These are phyloP conservation scores for Apodemia hepburni DNA, from an alignment of 2,888 invertebrate species.

Conservation along the genomic window DNA sequence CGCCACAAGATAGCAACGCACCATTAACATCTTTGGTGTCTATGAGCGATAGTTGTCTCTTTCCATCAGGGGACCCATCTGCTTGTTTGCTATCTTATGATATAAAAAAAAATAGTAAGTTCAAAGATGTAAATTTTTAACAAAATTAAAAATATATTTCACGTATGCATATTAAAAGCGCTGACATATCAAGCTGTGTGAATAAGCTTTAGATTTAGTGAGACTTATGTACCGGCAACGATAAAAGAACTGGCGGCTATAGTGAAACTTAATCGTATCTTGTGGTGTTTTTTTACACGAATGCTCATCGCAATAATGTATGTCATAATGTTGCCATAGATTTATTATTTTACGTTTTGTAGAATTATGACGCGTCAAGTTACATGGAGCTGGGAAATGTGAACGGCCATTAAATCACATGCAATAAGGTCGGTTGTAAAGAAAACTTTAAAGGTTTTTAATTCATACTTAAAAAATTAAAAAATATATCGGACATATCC, in stretches of 20 bases:
- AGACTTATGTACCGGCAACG: neutral
- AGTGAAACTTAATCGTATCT: neutral
- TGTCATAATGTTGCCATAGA: neutral
- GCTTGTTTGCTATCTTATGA: too few relatives aligned
- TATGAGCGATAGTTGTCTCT: too few relatives aligned
- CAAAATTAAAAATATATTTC: too few relatives aligned
- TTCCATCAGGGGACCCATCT: too few relatives aligned
- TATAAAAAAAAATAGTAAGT: too few relatives aligned
- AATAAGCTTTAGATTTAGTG: neutral
- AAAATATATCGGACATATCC: too few relatives aligned
- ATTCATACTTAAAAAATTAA: neutral
- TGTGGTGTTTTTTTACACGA: conserved; percentile 4
- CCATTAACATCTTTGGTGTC: too few relatives aligned
- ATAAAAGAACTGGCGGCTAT: neutral
- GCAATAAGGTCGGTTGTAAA: neutral
- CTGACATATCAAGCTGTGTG: neutral
- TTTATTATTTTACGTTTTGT: conserved; percentile 5
- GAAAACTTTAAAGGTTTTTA: neutral
- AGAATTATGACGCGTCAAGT: neutral
- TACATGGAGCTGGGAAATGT: neutral
- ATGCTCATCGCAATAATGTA: neutral
- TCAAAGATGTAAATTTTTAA: too few relatives aligned
- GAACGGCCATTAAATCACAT: neutral
- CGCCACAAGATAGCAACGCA: too few relatives aligned
- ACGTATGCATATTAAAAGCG: too few relatives aligned